Conservation (phyloP, 37 sponge, comb jelly and placozoan species). For the Chondrosia reniformis region DNA sequence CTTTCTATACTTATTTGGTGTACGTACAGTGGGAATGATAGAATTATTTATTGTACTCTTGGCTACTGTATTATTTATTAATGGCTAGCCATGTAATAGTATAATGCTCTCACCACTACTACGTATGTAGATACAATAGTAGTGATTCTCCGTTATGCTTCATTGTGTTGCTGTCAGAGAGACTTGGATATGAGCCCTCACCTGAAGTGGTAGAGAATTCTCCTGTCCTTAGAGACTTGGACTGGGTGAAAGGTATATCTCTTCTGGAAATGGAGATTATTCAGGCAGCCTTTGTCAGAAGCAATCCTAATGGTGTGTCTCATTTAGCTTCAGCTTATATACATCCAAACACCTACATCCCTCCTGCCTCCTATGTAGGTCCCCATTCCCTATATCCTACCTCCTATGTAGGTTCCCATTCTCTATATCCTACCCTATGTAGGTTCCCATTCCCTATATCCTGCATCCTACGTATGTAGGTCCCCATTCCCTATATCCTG, state of each 20-base stretch:
- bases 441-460: too few relatives aligned
- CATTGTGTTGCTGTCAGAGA: constrained; percentile 13
- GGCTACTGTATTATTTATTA: too few relatives aligned
- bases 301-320: constrained; percentile 39
- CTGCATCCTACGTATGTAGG: too few relatives aligned
- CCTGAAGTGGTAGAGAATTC: neutral
- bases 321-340: too few relatives aligned
- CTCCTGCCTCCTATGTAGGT: too few relatives aligned
- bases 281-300: constrained; percentile 12
- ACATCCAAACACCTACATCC: neutral
- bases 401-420: too few relatives aligned
- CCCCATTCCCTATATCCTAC: too few relatives aligned
- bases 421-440: too few relatives aligned
- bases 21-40: neutral
- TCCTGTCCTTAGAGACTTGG: neutral
- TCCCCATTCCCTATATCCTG: too few relatives aligned
- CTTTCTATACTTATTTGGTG: neutral
- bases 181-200: constrained; percentile 5
- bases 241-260: constrained; percentile 30
- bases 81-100: too few relatives aligned
- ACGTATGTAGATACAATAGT: neutral
- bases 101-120: neutral
- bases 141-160: neutral
- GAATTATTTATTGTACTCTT: neutral
- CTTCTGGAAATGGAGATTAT: constrained; percentile 38